Evolutionary conservation across 2,888 invertebrate species (phyloP), one percentile per base, ranked within the genome.

Genomic region (Xestobium rufovillosum): DNA sequence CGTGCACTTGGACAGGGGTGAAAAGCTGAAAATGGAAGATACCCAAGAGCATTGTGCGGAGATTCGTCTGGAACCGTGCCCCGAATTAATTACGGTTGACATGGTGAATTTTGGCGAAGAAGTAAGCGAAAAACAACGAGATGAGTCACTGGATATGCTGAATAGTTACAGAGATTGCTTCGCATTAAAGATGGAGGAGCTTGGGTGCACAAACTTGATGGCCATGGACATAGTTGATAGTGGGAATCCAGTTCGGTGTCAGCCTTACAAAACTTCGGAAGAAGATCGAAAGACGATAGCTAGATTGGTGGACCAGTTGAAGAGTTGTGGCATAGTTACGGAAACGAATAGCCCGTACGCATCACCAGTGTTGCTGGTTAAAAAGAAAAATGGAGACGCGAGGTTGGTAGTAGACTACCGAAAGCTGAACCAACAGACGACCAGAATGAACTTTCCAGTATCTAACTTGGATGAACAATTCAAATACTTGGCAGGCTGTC

Each of bases 191-290:
- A 11, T 34, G 3, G 29, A 27, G 9, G 44, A 44, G 32, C 33
- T 44, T 13, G 44, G 44, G 14, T 34, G 35, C 25, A 35, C 38
- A 9, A 31, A 38, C 23, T 6, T 39, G 11, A 31, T 28, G 8
- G 23, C 36, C 17, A 39, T 44, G 44, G 36, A 42, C 14, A 43
- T 43, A 15, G 14, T 16, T 6, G 41, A 43, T 17, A 42, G 19
- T 11, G 25, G 35, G 13, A 32, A 34, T 9, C 44, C 42, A 4
- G 44, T 44, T n/a, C 4, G 16, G 4, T 33, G 40, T 15, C 14
- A 33, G 26, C 41, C 43, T 10, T 44, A 46, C 14, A 26, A 37
- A 31, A 33, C 37, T 25, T 34, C 41, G 13, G 17, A 26, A 6
- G 9, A 12, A 2, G 41, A 43, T 14, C 35, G 39, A 26, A 14